Conservation (phyloP, 2,888 invertebrate genomes). For the Rapana venosa region DNA sequence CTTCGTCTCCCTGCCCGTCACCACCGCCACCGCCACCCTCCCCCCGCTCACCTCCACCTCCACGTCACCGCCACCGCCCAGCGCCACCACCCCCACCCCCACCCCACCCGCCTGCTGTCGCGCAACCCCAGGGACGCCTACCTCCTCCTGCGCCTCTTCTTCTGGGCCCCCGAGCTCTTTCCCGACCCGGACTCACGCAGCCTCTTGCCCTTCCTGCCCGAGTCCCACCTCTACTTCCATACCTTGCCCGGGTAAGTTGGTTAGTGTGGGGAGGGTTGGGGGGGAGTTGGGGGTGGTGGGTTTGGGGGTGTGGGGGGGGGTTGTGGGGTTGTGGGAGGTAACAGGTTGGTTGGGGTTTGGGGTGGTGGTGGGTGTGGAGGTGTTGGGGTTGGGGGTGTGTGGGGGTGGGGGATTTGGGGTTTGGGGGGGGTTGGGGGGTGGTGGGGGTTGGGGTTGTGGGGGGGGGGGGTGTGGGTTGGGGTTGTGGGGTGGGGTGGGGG, state of each 20-base stretch:
- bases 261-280: neutral
- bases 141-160: slow-evolving; percentile 69
- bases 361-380: no score
- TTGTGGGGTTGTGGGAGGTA: neutral
- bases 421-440: no score
- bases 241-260: neutral
- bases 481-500: no score
- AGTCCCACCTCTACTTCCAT: slow-evolving; percentile 44
- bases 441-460: no score
- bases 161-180: slow-evolving; percentile 67
- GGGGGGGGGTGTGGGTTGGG: no score
- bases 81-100: neutral
- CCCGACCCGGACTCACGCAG: slow-evolving; percentile 65
- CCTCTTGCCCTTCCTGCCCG: slow-evolving; percentile 67
- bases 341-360: no score
- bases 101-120: slow-evolving; percentile 69
- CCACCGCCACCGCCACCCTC: slow-evolving; percentile 23
- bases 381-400: no score
- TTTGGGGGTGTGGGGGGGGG: neutral
- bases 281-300: neutral
- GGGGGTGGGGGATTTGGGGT: no score
- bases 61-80: neutral
- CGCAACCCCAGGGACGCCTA: slow-evolving; percentile 71
- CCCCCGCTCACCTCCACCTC: neutral
- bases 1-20: slow-evolving; percentile 52